Percentiles rank a stretch among this genome's conserved stretches.
Conservation (phyloP, 2,113 vertebrate genomes). For the Orthonyx spaldingii region DNA sequence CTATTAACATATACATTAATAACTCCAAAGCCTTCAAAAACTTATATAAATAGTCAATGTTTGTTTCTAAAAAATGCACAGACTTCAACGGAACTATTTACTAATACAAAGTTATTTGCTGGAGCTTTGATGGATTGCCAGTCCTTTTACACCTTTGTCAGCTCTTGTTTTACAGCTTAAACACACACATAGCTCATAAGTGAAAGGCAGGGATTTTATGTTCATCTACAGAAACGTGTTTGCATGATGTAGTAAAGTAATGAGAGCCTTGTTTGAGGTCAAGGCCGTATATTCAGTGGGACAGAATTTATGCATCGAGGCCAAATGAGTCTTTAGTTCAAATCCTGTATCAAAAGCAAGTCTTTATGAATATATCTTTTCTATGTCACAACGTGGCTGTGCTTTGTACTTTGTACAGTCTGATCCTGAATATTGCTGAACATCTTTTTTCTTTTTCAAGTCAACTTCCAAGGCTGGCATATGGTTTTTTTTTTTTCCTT, state of each 20-base stretch:
- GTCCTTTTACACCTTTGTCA: neutral
- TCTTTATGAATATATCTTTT: neutral
- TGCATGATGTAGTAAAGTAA: neutral
- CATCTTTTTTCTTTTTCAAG: neutral
- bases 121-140: neutral
- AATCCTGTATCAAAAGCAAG: constrained; percentile 16
- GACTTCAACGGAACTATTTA: neutral
- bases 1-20: neutral
- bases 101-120: neutral
- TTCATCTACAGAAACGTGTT: neutral
- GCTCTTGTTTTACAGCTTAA: neutral
- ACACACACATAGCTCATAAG: neutral
- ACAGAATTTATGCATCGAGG: constrained; percentile 8
- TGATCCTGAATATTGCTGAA: neutral
- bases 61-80: neutral
- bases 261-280: constrained; percentile 14
- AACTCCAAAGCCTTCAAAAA: neutral
- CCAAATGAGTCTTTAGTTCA: neutral
- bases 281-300: neutral
- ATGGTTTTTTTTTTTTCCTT: neutral
- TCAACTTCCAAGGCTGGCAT: neutral
- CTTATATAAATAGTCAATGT: neutral
- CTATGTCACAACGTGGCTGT: neutral
- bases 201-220: neutral
- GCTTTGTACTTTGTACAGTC: neutral